phyloP scores from a whole-genome alignment of 2,888 invertebrate species.

The Vannuccia rotundouncinata region DNA sequence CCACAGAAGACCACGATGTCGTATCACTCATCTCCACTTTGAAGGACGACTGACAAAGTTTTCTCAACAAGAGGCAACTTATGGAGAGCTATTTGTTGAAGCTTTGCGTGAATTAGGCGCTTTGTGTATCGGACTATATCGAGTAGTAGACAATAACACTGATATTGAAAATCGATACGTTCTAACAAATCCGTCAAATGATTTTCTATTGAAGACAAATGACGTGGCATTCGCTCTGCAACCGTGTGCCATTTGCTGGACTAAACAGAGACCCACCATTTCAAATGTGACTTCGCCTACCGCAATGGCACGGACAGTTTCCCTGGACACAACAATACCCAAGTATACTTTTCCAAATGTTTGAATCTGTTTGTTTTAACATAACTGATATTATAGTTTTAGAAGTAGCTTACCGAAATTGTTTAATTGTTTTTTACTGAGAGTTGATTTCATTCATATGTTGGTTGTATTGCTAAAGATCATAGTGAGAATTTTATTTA shows the following conservation, averaged over 20 bases:
- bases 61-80: slow-evolving; percentile 53
- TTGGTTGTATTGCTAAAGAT: too few species aligned
- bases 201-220: not conserved
- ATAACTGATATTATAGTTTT: too few species aligned
- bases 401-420: too few species aligned
- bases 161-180: not conserved
- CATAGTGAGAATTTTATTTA: too few species aligned
- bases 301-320: too few species aligned
- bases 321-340: too few species aligned
- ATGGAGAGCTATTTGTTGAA: slow-evolving; percentile 91
- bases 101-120: slow-evolving; percentile 94
- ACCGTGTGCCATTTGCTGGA: slow-evolving; percentile 1
- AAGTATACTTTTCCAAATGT: too few species aligned
- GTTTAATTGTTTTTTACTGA: too few species aligned
- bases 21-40: slow-evolving; percentile 95
- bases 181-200: not conserved
- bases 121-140: slow-evolving; percentile 96
- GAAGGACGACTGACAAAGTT: slow-evolving; percentile 85
- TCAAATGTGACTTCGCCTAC: too few species aligned
- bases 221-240: not conserved
- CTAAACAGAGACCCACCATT: not conserved
- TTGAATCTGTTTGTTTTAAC: too few species aligned
- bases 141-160: slow-evolving; percentile 58
- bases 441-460: too few species aligned
- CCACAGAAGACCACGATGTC: slow-evolving; percentile 87